Base-by-base conservation (phyloP, 2,113 vertebrate genomes). In the Psilopsiagon aurifrons region DNA sequence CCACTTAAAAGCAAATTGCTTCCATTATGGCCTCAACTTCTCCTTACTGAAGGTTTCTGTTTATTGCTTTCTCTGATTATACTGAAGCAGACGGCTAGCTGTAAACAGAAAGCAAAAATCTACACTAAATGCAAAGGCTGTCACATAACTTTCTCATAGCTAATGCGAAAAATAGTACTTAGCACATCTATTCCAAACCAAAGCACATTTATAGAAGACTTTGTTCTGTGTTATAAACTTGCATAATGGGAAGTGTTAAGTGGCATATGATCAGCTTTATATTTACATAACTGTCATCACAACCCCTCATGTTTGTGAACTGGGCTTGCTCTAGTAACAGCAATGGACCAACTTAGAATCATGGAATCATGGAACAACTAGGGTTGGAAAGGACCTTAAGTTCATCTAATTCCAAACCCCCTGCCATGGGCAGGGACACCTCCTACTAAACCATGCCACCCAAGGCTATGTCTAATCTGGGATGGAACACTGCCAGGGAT, bases 61-160 rank as follows among this genome's bases (percentile, higher is more conserved):
- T 92, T 55, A 92, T 78, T 47, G 22, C 69, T 64, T 74, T 54
- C 83, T 82, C 37, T 86, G 91, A 75, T 86, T 92, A 86, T 25
- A 83, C 44, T 62, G 49, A 75, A 66, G 67, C 35, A 76, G 91
- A 64, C 31, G 10, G 24, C 13, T 20, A 64, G 44, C 25, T 86
- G 49, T 74, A 94, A 88, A 87, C 60, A 85, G 73, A 90, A 83
- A 74, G 55, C 64, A 76, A 74, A 85, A 39, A 84, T 92, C 76
- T 91, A 57, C 66, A 84, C 54, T 41, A 75, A 78, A 86, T 62
- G 55, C 43, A 60, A 25, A 82, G 69, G 75, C 7, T 60, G 46
- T 18, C 63, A n/a, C 44, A 33, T 51, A 51, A 43, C 31, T 44
- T 68, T 62, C 73, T 75, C 29, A 27, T 70, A 27, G 43, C 39